phyloP scores from a whole-genome alignment of 1,140 invertebrate species.

The Drosophila kepulauana region DNA sequence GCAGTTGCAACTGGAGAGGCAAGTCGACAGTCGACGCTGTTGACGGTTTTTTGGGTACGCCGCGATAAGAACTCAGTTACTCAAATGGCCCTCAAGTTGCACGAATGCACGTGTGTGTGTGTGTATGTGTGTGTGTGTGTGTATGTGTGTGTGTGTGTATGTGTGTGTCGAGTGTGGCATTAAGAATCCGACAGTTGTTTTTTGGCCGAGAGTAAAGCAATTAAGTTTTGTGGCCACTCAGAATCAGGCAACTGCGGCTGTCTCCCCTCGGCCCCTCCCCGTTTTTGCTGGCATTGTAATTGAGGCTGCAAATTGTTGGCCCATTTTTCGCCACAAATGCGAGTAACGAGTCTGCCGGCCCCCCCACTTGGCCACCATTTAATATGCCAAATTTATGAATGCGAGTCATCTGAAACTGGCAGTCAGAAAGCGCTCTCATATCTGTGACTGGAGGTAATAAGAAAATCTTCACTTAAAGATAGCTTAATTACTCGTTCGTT shows the following conservation, averaged over 20 bases:
- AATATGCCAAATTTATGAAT: conserved; percentile 53
- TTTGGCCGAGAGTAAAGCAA: conserved; percentile 63
- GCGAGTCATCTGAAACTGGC: conserved; percentile 12
- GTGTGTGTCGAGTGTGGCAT: conserved; percentile 30
- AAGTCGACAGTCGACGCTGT: conserved; percentile 23
- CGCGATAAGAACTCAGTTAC: conserved; percentile 66
- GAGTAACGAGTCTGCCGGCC: background rate
- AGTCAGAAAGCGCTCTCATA: background rate
- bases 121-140: too few relatives aligned
- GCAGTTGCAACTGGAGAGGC: conserved; percentile 47
- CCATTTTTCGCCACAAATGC: conserved; percentile 40
- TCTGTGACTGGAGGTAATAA: background rate
- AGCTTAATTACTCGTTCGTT: conserved; percentile 9
- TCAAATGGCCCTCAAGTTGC: conserved; percentile 9
- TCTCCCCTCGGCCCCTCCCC: conserved; percentile 37
- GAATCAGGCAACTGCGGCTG: conserved; percentile 46
- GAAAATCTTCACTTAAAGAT: conserved; percentile 5
- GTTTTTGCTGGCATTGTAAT: conserved; percentile 42
- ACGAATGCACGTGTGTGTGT: background rate
- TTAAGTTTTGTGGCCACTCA: conserved; percentile 67
- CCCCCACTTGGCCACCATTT: conserved; percentile 24
- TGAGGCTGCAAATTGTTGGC: conserved; percentile 49
- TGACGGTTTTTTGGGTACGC: conserved; percentile 65
- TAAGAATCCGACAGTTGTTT: conserved; percentile 63
- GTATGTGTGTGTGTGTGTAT: too few relatives aligned